A percentile compares a stretch with the other conserved stretches of the same genome.
Conservation (phyloP, 2,797 vertebrate genomes). For the Alosa sapidissima region DNA sequence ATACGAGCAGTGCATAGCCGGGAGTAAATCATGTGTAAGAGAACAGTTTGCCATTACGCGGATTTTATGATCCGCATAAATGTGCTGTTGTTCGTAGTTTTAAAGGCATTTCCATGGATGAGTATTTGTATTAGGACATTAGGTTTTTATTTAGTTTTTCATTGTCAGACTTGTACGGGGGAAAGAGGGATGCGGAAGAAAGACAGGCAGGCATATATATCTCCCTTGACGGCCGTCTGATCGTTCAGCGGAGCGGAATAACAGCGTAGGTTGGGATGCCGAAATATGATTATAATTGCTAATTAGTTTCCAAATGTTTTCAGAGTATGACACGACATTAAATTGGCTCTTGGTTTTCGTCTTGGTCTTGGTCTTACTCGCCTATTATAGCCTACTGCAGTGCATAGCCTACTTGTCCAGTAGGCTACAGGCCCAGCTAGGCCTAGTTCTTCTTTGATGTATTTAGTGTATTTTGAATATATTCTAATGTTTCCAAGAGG, state of each 20-base stretch:
- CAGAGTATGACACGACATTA: not conserved
- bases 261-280: not conserved
- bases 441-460: not conserved
- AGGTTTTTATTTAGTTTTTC: not conserved
- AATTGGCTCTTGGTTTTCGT: not conserved
- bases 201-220: not conserved
- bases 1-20: constrained; percentile 57
- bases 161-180: not conserved
- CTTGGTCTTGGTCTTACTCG: not conserved
- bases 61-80: not conserved
- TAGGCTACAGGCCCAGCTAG: not conserved
- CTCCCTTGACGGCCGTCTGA: not conserved
- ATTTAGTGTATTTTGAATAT: no score
- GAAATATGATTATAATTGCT: constrained; percentile 1
- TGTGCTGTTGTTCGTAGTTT: not conserved
- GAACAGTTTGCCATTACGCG: not conserved
- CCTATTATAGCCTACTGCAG: not conserved
- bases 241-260: constrained; percentile 20
- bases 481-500: no score
- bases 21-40: constrained; percentile 39
- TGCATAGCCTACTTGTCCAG: not conserved
- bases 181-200: not conserved
- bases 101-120: not conserved
- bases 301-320: constrained; percentile 21
- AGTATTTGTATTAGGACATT: not conserved